Conservation (phyloP, 2,113 vertebrate species). For the Cardinalis cardinalis region DNA sequence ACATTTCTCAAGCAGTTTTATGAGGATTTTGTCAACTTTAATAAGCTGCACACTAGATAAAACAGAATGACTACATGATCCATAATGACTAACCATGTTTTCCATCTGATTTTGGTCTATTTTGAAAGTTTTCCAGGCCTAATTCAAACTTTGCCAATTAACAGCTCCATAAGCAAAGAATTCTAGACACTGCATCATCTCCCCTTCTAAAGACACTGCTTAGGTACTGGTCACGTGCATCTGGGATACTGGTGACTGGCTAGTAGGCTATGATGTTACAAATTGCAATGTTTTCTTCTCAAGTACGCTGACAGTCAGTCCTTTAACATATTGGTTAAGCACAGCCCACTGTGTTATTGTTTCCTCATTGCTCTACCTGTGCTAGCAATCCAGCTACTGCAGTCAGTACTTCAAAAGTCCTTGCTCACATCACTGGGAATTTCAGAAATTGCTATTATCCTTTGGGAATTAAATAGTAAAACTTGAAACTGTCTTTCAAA, state of each 20-base stretch:
- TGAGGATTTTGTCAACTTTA: background rate
- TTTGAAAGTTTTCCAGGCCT: background rate
- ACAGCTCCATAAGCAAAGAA: background rate
- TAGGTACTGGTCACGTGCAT: background rate
- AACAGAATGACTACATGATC: background rate
- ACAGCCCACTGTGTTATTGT: background rate
- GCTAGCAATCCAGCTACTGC: background rate
- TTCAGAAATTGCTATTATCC: background rate
- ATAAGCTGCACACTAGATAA: background rate
- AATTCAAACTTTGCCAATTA: background rate
- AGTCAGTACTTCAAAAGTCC: background rate
- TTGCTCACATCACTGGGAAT: background rate
- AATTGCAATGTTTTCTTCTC: background rate
- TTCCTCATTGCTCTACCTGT: background rate
- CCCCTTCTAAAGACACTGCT: background rate
- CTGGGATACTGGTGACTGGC: background rate
- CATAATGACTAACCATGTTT: background rate
- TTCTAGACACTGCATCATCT: background rate
- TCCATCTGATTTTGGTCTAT: background rate
- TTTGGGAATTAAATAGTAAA: background rate
- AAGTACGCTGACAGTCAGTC: background rate
- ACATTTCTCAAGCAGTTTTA: slow-evolving; percentile 29
- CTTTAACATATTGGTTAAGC: background rate
- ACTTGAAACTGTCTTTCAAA: background rate
- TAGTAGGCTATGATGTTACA: rapidly evolving